Base-by-base conservation (phyloP, 2,888 invertebrate genomes). In the Cotesia congregata region DNA sequence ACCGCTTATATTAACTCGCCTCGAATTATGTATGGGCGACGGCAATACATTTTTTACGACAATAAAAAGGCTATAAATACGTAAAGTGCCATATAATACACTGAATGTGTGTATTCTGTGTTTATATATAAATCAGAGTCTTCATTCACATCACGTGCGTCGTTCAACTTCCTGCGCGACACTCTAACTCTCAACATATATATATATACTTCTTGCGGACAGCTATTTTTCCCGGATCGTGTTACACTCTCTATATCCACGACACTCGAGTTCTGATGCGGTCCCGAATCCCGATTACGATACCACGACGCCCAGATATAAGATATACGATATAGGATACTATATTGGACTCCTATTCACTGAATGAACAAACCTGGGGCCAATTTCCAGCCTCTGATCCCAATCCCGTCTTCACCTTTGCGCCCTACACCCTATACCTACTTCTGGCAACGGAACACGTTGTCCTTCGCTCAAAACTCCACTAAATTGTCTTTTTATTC, bases 121-220 rank as follows among this genome's bases (percentile, higher is more conserved):
- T 40, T 61, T 39, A 30, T 71, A 41, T 62, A 41, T 9, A 72
- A 64, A 38, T 17, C 41, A 50, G 59, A 15, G 72, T 73, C 67
- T 73, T 79, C 76, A 80, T 78, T 80, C 80, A 69, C 62, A 78
- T 81, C 80, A 81, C 80, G 80, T 80, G 78, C 80, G 65, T 69
- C 77, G 78, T 50, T 50, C 76, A 81, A 81, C 80, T 81, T 81
- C 80, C 80, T 80, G 80, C 78, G 79, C 80, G 80, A 80, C 80
- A 81, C 80, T 79, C 80, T 81, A 78, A 70, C 78, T 77, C 78
- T 78, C 77, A 79, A 41, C 59, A 40, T 67, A 65, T 67, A 77
- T 39, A 7, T 50, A 50, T 50, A 50, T 50, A 50, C 50, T 50
- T 50, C 9, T 50, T 67, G 73, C 12, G 50, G 50, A 73, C 73